Evolutionary conservation across 2,888 invertebrate genomes (phyloP).

Genomic region (Sarcophaga carnaria): DNA sequence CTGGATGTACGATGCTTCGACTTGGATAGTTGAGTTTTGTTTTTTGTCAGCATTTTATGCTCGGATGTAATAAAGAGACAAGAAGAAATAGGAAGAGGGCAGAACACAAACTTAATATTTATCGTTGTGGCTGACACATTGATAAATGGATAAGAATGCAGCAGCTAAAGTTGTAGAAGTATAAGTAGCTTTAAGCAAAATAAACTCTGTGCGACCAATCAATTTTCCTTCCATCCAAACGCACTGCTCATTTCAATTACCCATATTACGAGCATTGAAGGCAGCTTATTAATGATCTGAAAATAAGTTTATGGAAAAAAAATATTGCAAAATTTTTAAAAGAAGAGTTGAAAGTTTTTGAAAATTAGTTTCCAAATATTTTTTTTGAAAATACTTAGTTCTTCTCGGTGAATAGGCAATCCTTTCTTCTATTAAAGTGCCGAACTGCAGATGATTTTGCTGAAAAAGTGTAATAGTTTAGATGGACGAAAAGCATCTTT

Average conservation of each 20-base stretch:
- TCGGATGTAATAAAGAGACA: slow-evolving; percentile 1
- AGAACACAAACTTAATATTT: slow-evolving; percentile 62
- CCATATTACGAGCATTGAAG: slow-evolving; percentile 8
- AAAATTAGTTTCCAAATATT: no score
- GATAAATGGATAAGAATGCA: slow-evolving; percentile 76
- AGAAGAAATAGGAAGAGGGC: background rate
- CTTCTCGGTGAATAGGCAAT: no score
- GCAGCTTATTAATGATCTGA: background rate
- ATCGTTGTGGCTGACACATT: slow-evolving; percentile 78
- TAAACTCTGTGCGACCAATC: no score
- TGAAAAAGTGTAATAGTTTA: no score
- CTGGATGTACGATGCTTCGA: background rate
- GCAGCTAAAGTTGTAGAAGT: slow-evolving; percentile 6
- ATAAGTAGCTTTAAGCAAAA: no score
- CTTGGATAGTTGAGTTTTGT: background rate
- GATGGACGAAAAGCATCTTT: no score
- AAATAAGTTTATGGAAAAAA: no score
- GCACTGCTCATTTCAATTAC: slow-evolving; percentile 31
- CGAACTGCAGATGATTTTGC: no score
- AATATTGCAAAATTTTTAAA: no score
- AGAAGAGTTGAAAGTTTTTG: no score
- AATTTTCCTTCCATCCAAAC: background rate
- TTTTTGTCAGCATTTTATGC: background rate
- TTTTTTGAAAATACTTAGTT: no score
- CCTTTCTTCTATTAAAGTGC: no score